Percentiles rank a stretch among this genome's conserved stretches.
Evolutionary conservation across 2,797 vertebrate species (phyloP).

Genomic region (Myotis myotis): DNA sequence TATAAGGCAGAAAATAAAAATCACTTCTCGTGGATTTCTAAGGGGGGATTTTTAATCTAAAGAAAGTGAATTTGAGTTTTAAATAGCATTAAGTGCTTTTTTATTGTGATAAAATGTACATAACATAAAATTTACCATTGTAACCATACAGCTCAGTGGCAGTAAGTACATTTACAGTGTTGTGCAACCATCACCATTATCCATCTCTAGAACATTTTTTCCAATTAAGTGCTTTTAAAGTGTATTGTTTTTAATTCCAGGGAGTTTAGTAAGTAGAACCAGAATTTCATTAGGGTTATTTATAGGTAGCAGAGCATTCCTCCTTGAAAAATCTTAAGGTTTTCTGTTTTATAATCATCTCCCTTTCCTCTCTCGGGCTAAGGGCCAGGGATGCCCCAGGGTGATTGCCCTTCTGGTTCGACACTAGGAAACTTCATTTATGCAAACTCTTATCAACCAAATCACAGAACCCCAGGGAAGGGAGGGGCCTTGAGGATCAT

Average conservation of each 20-base stretch:
- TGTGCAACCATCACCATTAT: not conserved
- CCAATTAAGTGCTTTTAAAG: not conserved
- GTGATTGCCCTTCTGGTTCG: not conserved
- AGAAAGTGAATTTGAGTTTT: slow-evolving; percentile 36
- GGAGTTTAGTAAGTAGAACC: not conserved
- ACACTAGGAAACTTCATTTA: not conserved
- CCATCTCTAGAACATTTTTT: not conserved
- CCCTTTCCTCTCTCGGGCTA: not conserved
- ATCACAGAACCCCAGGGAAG: not conserved
- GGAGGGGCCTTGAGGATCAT: not conserved
- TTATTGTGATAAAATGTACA: not conserved
- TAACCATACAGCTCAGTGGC: not conserved
- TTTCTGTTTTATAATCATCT: not conserved
- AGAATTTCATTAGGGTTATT: not conserved
- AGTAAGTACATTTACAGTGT: not conserved
- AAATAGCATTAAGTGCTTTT: not conserved
- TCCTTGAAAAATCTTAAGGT: not conserved
- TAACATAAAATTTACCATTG: not conserved
- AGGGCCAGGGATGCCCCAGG: not conserved
- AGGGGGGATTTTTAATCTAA: not conserved
- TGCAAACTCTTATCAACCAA: not conserved
- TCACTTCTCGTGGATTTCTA: slow-evolving; percentile 34
- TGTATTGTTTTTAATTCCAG: not conserved
- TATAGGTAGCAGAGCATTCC: not conserved
- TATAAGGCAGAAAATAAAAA: slow-evolving; percentile 5